Conservation (phyloP, 2,113 vertebrate species). For the Brachyistius frenatus region DNA sequence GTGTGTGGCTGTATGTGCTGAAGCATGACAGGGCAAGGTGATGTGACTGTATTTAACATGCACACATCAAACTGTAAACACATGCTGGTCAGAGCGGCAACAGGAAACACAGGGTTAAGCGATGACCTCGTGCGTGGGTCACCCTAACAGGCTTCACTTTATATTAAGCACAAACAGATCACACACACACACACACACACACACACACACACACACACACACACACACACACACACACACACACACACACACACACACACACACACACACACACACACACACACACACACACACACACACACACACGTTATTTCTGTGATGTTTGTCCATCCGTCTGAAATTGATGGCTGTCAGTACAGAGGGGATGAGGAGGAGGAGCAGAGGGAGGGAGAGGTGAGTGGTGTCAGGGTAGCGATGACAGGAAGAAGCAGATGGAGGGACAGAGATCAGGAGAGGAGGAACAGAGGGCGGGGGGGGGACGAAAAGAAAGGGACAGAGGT, state of each 20-base stretch:
- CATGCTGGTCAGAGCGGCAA: not conserved
- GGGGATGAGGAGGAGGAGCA: constrained; percentile 28
- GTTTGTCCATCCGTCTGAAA: constrained; percentile 49
- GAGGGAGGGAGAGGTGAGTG: constrained; percentile 44
- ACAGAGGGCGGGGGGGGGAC: constrained; percentile 14
- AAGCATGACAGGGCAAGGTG: constrained; percentile 39
- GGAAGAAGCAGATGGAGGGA: constrained; percentile 58
- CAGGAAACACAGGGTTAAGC: constrained; percentile 34
- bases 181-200: constrained; percentile 11
- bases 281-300: constrained; percentile 7
- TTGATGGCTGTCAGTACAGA: constrained; percentile 73
- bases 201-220: not conserved
- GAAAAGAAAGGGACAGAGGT: constrained; percentile 9
- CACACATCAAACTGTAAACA: constrained; percentile 31
- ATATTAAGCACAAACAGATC: constrained; percentile 29
- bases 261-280: constrained; percentile 8
- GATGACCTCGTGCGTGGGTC: constrained; percentile 8
- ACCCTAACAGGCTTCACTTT: constrained; percentile 38
- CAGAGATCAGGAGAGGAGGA: constrained; percentile 62
- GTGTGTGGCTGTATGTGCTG: constrained; percentile 4
- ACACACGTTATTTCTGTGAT: constrained; percentile 37
- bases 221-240: constrained; percentile 29
- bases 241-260: not conserved
- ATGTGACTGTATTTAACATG: constrained; percentile 45
- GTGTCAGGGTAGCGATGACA: constrained; percentile 59